Evolutionary conservation across 1,140 invertebrate species (phyloP).

Genomic region (Meloidogyne exigua): DNA sequence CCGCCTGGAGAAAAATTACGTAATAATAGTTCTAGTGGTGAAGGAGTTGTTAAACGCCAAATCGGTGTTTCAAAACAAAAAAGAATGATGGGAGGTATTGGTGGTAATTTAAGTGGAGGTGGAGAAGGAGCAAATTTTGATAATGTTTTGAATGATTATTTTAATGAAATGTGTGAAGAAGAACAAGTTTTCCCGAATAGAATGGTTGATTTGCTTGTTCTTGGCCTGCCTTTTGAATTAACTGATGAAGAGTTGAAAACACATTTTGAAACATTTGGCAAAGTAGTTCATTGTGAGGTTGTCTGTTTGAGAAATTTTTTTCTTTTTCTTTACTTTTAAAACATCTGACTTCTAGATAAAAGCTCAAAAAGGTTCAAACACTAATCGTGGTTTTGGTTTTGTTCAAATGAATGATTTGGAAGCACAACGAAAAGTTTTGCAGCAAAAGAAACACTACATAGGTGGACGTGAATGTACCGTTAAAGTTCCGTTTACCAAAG

Average conservation of each 20-base stretch:
- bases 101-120: not conserved
- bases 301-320: not conserved
- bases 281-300: slow-evolving; percentile 67
- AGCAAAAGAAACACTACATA: slow-evolving; percentile 34
- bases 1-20: slow-evolving; percentile 27
- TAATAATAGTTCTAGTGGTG: slow-evolving; percentile 2
- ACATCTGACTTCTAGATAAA: slow-evolving; percentile 11
- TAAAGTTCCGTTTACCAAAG: slow-evolving; percentile 34
- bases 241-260: slow-evolving; percentile 66
- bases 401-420: slow-evolving; percentile 66
- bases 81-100: slow-evolving; percentile 23
- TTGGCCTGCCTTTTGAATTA: slow-evolving; percentile 66
- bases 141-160: not conserved
- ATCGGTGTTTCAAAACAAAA: slow-evolving; percentile 19
- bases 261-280: slow-evolving; percentile 68
- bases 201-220: slow-evolving; percentile 55
- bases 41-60: not conserved
- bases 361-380: slow-evolving; percentile 64
- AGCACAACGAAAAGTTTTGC: slow-evolving; percentile 59
- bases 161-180: slow-evolving; percentile 1
- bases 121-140: not conserved
- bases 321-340: not conserved
- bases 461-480: slow-evolving; percentile 49
- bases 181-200: slow-evolving; percentile 1
- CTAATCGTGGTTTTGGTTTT: slow-evolving; percentile 68